Evolutionary conservation across 2,888 invertebrate species (phyloP).

Genomic region (Gandaritis pyraliata): DNA sequence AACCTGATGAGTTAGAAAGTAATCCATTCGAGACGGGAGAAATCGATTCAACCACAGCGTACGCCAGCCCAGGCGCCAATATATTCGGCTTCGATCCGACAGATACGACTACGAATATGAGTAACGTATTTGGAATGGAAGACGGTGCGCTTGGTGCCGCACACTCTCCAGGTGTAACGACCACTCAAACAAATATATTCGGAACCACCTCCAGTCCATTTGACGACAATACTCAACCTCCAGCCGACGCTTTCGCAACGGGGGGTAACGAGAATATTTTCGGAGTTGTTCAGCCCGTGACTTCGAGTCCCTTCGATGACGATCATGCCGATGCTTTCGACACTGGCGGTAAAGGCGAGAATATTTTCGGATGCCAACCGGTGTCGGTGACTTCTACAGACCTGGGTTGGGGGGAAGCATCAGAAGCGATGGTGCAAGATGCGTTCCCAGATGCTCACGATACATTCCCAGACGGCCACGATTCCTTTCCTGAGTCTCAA

Average conservation of each 20-base stretch:
- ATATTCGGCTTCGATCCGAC: constrained; percentile 55
- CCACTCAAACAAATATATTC: constrained; percentile 50
- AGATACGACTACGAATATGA: constrained; percentile 49
- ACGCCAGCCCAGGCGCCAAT: constrained; percentile 45
- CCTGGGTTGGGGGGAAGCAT: constrained; percentile 56
- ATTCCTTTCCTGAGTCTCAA: constrained; percentile 56
- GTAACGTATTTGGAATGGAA: constrained; percentile 42
- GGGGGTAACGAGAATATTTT: constrained; percentile 40
- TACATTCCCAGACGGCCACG: constrained; percentile 76
- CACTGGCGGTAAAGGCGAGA: constrained; percentile 29
- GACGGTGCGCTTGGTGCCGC: constrained; percentile 42
- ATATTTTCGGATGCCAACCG: constrained; percentile 41
- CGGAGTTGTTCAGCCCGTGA: constrained; percentile 38
- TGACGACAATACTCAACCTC: constrained; percentile 33
- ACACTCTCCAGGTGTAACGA: constrained; percentile 23
- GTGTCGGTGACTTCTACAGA: constrained; percentile 48
- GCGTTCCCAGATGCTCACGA: constrained; percentile 68
- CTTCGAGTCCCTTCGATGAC: constrained; percentile 34
- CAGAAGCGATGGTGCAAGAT: constrained; percentile 64
- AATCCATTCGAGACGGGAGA: constrained; percentile 69
- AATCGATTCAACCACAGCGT: constrained; percentile 41
- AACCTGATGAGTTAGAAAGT: constrained; percentile 53
- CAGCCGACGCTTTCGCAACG: constrained; percentile 37
- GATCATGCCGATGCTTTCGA: constrained; percentile 32
- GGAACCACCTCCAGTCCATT: constrained; percentile 39